Evolutionary conservation across 2,113 vertebrate genomes (phyloP).

Genomic region (Erythrolamprus reginae): DNA sequence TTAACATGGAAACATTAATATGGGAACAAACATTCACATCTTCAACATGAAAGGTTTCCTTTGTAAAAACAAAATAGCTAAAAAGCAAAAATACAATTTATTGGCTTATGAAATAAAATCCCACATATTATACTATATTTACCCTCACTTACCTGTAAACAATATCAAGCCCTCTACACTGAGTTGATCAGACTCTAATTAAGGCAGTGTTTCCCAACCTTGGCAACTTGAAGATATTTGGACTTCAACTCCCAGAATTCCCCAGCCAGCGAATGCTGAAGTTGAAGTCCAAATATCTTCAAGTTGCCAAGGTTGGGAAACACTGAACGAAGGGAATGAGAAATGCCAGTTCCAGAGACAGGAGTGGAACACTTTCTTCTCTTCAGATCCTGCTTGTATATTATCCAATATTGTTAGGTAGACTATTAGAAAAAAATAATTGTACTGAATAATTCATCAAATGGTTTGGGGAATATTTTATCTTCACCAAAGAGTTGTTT

Average conservation of each 20-base stretch:
- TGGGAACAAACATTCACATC: neutral
- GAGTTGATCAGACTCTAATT: neutral
- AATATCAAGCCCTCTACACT: neutral
- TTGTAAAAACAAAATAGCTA: neutral
- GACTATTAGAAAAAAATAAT: neutral
- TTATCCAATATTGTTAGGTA: neutral
- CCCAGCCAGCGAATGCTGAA: too few species aligned
- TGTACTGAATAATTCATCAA: neutral
- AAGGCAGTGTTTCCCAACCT: too few species aligned
- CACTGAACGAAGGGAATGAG: too few species aligned
- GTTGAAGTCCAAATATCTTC: too few species aligned
- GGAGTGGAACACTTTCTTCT: neutral
- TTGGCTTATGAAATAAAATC: neutral
- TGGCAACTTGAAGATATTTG: too few species aligned
- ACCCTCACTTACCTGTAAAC: neutral
- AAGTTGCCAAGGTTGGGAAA: too few species aligned
- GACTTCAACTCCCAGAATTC: too few species aligned
- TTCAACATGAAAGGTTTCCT: neutral
- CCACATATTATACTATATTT: neutral
- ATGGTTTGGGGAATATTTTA: neutral
- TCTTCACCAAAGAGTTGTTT: neutral
- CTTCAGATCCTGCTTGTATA: neutral
- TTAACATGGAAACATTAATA: neutral
- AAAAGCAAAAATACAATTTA: neutral
- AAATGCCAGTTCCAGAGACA: neutral